Percentiles rank a stretch among this genome's conserved stretches.
Conservation (phyloP, 2,797 vertebrate genomes). For the Sebastiscus albofasciatus region DNA sequence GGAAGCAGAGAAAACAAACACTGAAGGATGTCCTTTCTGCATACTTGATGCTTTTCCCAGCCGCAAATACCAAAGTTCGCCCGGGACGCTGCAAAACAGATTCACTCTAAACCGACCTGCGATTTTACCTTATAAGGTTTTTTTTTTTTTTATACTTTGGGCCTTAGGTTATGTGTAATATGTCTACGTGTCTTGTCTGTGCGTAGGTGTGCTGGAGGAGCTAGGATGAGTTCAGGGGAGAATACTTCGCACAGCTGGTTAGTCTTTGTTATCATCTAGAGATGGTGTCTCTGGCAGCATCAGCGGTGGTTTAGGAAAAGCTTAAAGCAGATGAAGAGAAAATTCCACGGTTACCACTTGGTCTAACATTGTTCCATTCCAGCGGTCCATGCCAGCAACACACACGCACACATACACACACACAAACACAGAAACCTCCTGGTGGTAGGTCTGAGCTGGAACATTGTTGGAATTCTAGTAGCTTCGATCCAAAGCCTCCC, state of each 20-base stretch:
- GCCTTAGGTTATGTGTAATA: conserved; percentile 45
- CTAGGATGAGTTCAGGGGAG: conserved; percentile 61
- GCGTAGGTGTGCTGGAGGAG: conserved; percentile 13
- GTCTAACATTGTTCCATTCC: conserved; percentile 60
- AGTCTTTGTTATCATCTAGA: conserved; percentile 74
- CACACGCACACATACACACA: conserved; percentile 13
- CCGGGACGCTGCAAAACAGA: conserved; percentile 74
- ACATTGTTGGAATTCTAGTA: conserved; percentile 69
- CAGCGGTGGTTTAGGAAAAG: conserved; percentile 50
- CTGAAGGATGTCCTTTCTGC: conserved; percentile 76
- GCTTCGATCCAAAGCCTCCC: conserved; percentile 53
- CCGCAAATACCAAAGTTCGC: conserved; percentile 74
- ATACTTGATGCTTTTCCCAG: conserved; percentile 80
- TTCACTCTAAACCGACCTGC: conserved; percentile 64
- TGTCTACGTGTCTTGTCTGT: conserved; percentile 16
- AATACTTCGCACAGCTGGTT: conserved; percentile 86
- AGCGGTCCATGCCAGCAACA: conserved; percentile 29
- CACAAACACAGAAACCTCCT: conserved; percentile 47
- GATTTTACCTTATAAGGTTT: conserved; percentile 85
- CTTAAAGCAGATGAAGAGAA: conserved; percentile 57
- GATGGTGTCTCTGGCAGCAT: conserved; percentile 48
- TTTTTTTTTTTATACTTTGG: conserved; percentile 42
- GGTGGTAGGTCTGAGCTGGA: conserved; percentile 70
- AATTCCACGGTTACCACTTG: conserved; percentile 61
- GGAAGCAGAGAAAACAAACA: conserved; percentile 78